A percentile compares a stretch with the other conserved stretches of the same genome.
Conservation (phyloP, 2,113 vertebrate species). For the Myanophis thanlyinensis region DNA sequence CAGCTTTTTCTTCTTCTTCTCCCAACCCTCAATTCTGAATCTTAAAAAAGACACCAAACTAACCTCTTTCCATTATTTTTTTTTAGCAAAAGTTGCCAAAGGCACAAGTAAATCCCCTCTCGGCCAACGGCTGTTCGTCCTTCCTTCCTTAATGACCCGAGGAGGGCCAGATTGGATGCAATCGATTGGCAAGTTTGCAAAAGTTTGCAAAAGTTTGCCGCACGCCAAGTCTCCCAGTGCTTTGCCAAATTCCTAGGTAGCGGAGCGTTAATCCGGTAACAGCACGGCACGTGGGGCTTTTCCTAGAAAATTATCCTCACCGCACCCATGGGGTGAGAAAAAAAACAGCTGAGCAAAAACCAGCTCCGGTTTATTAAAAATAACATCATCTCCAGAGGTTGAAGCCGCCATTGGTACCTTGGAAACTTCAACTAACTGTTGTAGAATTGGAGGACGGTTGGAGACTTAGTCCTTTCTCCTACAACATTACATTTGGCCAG, state of each 20-base stretch:
- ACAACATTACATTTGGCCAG: accelerated
- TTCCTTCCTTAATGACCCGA: not conserved
- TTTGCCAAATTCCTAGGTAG: not conserved
- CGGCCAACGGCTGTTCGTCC: not conserved
- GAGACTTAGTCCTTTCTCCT: not conserved
- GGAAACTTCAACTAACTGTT: not conserved
- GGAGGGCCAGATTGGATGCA: not conserved
- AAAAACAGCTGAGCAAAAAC: not conserved
- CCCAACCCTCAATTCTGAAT: not conserved
- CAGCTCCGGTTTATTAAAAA: not conserved
- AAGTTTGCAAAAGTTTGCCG: not conserved
- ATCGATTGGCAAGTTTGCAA: not conserved
- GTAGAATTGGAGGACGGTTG: not conserved
- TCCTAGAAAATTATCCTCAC: not conserved
- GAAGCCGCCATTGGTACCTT: not conserved
- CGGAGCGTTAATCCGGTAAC: not conserved
- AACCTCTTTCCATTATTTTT: not conserved
- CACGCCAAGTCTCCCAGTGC: not conserved
- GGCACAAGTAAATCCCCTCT: not conserved
- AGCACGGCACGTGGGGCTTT: not conserved
- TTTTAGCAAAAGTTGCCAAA: not conserved
- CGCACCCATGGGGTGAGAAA: not conserved
- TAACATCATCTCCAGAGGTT: not conserved
- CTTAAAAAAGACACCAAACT: not conserved
- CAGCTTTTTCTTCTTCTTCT: no score